Conservation (phyloP, 2,888 invertebrate species). For the Drosophila nr. perissopoda region DNA sequence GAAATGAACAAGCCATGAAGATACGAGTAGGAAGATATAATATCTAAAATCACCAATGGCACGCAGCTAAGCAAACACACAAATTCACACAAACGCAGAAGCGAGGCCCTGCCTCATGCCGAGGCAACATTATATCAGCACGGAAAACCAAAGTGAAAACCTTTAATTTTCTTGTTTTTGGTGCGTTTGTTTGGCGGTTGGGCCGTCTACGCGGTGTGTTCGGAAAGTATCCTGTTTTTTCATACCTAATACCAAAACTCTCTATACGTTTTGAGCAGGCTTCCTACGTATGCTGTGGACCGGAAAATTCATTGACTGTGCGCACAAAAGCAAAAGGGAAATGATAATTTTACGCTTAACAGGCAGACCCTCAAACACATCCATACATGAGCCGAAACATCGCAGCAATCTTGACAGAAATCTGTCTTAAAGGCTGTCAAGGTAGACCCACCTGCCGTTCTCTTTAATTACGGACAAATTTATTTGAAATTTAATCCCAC, state of each 20-base stretch:
- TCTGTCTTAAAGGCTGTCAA: slow-evolving; percentile 24
- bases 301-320: slow-evolving; percentile 64
- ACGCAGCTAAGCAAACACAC: slow-evolving; percentile 39
- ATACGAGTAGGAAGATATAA: slow-evolving; percentile 47
- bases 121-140: slow-evolving; percentile 22
- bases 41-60: slow-evolving; percentile 62
- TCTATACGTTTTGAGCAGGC: neutral
- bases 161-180: slow-evolving; percentile 59
- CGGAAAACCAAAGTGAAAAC: slow-evolving; percentile 59
- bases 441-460: slow-evolving; percentile 10
- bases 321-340: slow-evolving; percentile 69
- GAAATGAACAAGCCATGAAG: slow-evolving; percentile 66
- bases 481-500: slow-evolving; percentile 32
- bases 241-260: neutral
- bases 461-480: slow-evolving; percentile 51
- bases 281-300: slow-evolving; percentile 17
- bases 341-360: slow-evolving; percentile 74
- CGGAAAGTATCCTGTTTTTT: neutral
- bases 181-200: slow-evolving; percentile 8
- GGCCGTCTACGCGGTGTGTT: slow-evolving; percentile 6
- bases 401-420: slow-evolving; percentile 18
- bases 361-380: slow-evolving; percentile 31
- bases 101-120: neutral
- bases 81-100: slow-evolving; percentile 17
- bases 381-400: slow-evolving; percentile 10